phyloP scores from a whole-genome alignment of 2,113 vertebrate species.

The Rutilus rutilus region DNA sequence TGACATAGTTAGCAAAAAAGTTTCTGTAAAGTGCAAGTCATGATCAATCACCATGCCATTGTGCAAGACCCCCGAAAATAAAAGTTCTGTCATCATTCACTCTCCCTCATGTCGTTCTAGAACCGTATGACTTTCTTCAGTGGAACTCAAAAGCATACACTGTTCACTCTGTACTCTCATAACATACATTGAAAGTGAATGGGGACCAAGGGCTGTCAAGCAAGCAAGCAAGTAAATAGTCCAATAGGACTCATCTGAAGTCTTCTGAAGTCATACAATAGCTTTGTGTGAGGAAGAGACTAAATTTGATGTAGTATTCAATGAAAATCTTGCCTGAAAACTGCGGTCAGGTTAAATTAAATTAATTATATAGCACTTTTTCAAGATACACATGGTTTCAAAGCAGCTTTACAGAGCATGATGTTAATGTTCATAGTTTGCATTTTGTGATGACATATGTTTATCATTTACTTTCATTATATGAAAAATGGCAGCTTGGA shows the following conservation, averaged over 20 bases:
- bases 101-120: neutral
- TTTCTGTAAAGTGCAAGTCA: neutral
- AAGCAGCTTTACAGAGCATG: too few relatives aligned
- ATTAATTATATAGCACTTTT: too few relatives aligned
- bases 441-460: neutral
- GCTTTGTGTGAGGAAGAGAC: neutral
- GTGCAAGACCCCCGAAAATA: neutral
- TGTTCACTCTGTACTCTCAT: neutral
- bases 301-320: neutral
- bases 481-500: slow-evolving; percentile 12
- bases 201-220: neutral
- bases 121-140: neutral
- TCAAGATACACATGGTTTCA: too few relatives aligned
- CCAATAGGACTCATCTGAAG: neutral
- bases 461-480: neutral
- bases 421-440: neutral
- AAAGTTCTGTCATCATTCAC: neutral
- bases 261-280: neutral
- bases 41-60: neutral
- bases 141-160: neutral
- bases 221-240: neutral
- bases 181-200: neutral
- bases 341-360: too few relatives aligned
- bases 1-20: neutral
- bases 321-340: neutral